These are phyloP conservation scores for Falco naumanni DNA, from an alignment of 2,797 vertebrate genomes.

Conservation along the genomic window DNA sequence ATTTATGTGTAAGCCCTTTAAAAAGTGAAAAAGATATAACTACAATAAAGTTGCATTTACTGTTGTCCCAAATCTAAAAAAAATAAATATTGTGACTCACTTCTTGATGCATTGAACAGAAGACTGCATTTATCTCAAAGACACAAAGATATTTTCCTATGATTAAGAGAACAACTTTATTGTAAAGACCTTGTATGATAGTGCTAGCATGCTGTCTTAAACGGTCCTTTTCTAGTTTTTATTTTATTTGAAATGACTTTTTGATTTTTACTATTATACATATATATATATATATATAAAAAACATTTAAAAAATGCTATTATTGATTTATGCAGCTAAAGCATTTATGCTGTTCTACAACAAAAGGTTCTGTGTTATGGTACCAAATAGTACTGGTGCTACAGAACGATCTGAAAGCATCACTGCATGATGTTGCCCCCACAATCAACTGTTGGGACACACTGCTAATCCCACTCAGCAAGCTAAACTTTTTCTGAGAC, in stretches of 20 bases:
- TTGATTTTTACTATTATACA: neutral
- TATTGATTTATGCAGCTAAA: neutral
- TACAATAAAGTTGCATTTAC: neutral
- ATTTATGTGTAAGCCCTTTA: neutral
- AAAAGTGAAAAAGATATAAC: neutral
- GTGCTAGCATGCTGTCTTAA: neutral
- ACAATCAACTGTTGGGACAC: neutral
- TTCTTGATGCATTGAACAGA: neutral
- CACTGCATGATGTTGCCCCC: accelerated
- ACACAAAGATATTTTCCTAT: neutral
- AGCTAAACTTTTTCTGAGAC: neutral
- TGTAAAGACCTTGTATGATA: neutral
- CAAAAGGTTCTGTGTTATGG: neutral
- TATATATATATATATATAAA: too few species aligned
- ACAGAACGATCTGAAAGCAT: neutral
- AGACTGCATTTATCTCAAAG: neutral
- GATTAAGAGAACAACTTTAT: neutral
- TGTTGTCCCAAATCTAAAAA: neutral
- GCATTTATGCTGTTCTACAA: neutral
- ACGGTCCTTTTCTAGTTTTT: neutral
- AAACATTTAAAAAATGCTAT: neutral
- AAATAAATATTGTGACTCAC: neutral
- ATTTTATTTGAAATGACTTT: neutral
- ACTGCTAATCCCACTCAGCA: neutral
- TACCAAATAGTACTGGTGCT: neutral